Evolutionary conservation across 2,797 vertebrate species (phyloP).

Genomic region (Sebastolobus alascanus): DNA sequence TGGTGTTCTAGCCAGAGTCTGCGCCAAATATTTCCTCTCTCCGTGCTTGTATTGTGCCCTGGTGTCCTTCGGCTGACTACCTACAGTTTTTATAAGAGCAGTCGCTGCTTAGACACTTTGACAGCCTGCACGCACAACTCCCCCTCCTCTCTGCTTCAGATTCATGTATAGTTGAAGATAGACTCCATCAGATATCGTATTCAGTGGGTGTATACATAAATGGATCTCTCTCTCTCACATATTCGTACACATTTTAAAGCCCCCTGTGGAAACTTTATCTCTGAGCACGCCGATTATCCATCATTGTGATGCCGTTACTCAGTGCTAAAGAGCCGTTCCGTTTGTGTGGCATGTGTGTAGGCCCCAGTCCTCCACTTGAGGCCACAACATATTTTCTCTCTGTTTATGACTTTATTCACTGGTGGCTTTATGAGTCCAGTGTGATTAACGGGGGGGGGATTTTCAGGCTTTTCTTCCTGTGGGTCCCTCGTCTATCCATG

Average conservation of each 20-base stretch:
- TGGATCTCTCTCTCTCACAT: slow-evolving; percentile 51
- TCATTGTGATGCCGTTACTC: slow-evolving; percentile 57
- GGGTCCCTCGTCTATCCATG: slow-evolving; percentile 59
- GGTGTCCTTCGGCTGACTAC: slow-evolving; percentile 52
- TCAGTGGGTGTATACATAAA: slow-evolving; percentile 53
- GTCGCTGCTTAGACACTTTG: slow-evolving; percentile 40
- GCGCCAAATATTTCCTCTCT: slow-evolving; percentile 34
- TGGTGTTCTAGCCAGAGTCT: slow-evolving; percentile 45
- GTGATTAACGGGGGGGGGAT: slow-evolving; percentile 75
- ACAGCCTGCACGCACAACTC: slow-evolving; percentile 23
- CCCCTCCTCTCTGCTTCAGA: neutral
- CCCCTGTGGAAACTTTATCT: slow-evolving; percentile 65
- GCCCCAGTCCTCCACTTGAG: slow-evolving; percentile 43
- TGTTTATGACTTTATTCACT: slow-evolving; percentile 71
- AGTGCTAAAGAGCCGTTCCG: slow-evolving; percentile 56
- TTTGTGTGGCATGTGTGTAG: slow-evolving; percentile 37
- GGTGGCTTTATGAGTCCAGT: slow-evolving; percentile 74
- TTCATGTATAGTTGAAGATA: slow-evolving; percentile 39
- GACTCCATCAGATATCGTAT: slow-evolving; percentile 56
- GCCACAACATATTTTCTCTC: slow-evolving; percentile 55
- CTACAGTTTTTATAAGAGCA: slow-evolving; percentile 42
- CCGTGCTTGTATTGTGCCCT: slow-evolving; percentile 1
- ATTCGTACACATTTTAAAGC: slow-evolving; percentile 59
- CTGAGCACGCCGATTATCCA: slow-evolving; percentile 64
- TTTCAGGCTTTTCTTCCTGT: slow-evolving; percentile 68